These are phyloP conservation scores for Anarsia innoxiella DNA, from an alignment of 2,888 invertebrate genomes.

Conservation along the genomic window DNA sequence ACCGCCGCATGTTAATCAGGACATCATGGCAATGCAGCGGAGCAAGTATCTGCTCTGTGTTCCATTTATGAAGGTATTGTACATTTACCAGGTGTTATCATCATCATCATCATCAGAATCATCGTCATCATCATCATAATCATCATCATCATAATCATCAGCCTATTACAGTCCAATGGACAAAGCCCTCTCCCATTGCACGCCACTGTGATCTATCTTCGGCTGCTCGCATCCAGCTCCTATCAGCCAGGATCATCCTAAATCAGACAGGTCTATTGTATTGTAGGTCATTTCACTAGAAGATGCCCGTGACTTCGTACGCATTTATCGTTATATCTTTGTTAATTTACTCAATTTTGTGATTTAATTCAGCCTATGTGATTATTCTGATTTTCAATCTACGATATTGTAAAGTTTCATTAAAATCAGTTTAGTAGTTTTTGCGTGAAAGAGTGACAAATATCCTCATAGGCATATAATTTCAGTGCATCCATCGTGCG, in stretches of 20 bases:
- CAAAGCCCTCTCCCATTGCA: too few species aligned
- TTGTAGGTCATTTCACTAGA: too few species aligned
- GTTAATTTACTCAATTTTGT: not conserved
- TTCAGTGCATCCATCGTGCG: conserved; percentile 43
- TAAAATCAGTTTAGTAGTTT: not conserved
- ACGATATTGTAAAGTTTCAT: not conserved
- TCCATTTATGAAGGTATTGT: conserved; percentile 55
- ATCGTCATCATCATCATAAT: not conserved
- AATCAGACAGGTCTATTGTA: too few species aligned
- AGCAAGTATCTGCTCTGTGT: conserved; percentile 48
- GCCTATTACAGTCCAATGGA: not conserved
- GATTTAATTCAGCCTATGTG: not conserved
- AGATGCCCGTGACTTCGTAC: too few species aligned
- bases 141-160: not conserved
- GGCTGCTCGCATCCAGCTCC: too few species aligned
- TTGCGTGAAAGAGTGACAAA: not conserved
- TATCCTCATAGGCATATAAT: not conserved
- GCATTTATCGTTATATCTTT: not conserved
- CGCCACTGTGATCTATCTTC: too few species aligned
- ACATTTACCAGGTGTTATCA: too few species aligned
- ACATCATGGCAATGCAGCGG: conserved; percentile 49
- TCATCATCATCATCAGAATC: not conserved
- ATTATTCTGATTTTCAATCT: not conserved
- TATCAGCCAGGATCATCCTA: too few species aligned
- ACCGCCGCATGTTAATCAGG: conserved; percentile 51